A percentile compares a stretch with the other conserved stretches of the same genome.
These are phyloP conservation scores for Diorhabda elongata DNA, from an alignment of 1,140 invertebrate species.

Conservation along the genomic window DNA sequence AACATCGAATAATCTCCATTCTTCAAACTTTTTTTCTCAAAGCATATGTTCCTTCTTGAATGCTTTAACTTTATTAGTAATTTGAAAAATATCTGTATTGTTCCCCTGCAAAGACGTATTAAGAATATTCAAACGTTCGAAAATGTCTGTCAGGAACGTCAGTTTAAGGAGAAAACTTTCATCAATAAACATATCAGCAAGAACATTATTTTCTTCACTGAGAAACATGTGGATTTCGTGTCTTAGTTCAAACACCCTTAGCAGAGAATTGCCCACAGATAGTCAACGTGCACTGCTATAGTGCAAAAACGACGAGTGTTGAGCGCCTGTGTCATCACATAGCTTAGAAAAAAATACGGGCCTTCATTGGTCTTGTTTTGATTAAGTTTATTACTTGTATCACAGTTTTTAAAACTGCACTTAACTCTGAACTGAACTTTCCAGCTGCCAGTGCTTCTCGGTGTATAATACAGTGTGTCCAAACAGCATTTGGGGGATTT, in stretches of 20 bases:
- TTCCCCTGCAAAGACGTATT: conserved; percentile 4
- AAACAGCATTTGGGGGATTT: conserved; percentile 36
- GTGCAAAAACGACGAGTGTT: conserved; percentile 23
- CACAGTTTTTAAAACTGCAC: conserved; percentile 17
- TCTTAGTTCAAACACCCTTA: conserved; percentile 24
- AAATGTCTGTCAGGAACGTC: too few relatives aligned
- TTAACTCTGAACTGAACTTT: too few relatives aligned
- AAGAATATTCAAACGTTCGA: too few relatives aligned
- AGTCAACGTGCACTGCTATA: conserved; percentile 16
- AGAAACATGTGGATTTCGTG: conserved; percentile 28
- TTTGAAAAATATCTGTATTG: background rate
- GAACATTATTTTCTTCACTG: conserved; percentile 3
- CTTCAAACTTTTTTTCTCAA: background rate
- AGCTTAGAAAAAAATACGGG: conserved; percentile 20
- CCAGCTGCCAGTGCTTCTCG: too few relatives aligned
- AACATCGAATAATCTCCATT: conserved; percentile 4
- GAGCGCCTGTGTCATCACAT: conserved; percentile 26
- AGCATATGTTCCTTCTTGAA: conserved; percentile 4
- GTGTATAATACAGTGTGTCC: conserved; percentile 17
- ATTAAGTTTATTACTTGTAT: conserved; percentile 28
- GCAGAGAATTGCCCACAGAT: conserved; percentile 21
- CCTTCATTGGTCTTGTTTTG: conserved; percentile 25
- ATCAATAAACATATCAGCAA: conserved; percentile 9
- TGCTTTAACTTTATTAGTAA: background rate
- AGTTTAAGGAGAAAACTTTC: background rate